Evolutionary conservation across 2,797 vertebrate species (phyloP), one percentile per base, ranked within the genome.

Genomic region (Diglossa cyanea): DNA sequence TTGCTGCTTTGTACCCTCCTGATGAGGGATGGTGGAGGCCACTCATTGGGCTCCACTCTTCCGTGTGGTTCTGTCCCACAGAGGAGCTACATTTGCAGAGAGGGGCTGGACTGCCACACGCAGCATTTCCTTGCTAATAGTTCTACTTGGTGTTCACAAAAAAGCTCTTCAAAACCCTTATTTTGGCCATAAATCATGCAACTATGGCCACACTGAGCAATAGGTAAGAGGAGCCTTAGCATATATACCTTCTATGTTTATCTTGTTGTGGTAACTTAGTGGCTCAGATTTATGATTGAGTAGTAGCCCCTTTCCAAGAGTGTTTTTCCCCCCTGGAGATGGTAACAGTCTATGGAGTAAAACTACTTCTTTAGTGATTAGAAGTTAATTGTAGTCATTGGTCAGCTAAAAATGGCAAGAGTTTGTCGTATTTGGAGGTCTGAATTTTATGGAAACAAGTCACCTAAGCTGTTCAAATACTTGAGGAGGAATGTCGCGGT

Each of bases 231-330:
- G 25, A 83, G 26, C n/a, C 48, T 51, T 63, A 42, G 45, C 40
- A 40, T 39, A 9, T 1, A 6, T 28, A 18, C 0, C 1, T 48
- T 40, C 30, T n/a, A 0, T 33, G 16, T 63, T 86, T 70, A 54
- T 74, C 65, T 76, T 42, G 30, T 65, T 54, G 23, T 37, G 28
- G 12, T 72, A 71, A 47, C 4, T 26, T 35, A 19, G 26, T 37
- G 15, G 5, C 86, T 53, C 30, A 35, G 60, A 30, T 74, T 25
- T 30, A 5, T 25, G 31, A n/a, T 11, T 3, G 6, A 67, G 17
- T 35, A 67, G 17, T 35, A 53, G 55, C 20, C 11, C 28, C 50
- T 86, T 63, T 31, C 6, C 54, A 57, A 39, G 42, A n/a, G 37
- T 37, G 37, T 45, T 85, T 73, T 76, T 18, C 17, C 40, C 24